Percentiles rank a stretch among this genome's conserved stretches.
Conservation (phyloP, 2,888 invertebrate species). For the Epinotia demarniana region DNA sequence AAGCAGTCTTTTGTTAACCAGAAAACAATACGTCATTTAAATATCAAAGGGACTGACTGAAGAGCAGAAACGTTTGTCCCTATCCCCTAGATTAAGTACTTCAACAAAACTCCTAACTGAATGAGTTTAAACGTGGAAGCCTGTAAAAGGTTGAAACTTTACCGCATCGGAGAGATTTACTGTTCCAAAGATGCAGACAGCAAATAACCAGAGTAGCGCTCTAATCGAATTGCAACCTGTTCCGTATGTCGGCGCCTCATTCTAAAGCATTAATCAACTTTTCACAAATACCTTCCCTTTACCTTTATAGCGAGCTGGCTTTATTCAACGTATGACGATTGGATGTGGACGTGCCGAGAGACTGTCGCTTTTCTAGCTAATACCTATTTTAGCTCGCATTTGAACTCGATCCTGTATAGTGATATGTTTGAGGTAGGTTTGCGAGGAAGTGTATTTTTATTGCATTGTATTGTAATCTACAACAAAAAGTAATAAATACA, state of each 20-base stretch:
- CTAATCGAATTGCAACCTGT: conserved; percentile 27
- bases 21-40: neutral
- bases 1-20: conserved; percentile 22
- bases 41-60: neutral
- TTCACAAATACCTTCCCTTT: conserved; percentile 16
- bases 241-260: conserved; percentile 10
- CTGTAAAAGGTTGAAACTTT: neutral
- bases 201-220: conserved; percentile 11
- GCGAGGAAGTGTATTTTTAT: too few relatives aligned
- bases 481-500: too few relatives aligned
- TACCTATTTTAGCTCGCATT: neutral
- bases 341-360: neutral
- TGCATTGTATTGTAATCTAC: too few relatives aligned
- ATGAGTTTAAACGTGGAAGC: neutral
- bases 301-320: conserved; percentile 5
- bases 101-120: neutral
- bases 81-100: too few relatives aligned
- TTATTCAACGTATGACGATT: neutral
- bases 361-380: neutral
- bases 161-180: neutral
- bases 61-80: neutral
- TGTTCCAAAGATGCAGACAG: conserved; percentile 6
- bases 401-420: too few relatives aligned
- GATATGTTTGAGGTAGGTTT: too few relatives aligned
- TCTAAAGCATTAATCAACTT: conserved; percentile 30